Percentiles rank a stretch among this genome's conserved stretches.
These are phyloP conservation scores for Perca schrenkii DNA, from an alignment of 2,113 vertebrate genomes.

Conservation along the genomic window DNA sequence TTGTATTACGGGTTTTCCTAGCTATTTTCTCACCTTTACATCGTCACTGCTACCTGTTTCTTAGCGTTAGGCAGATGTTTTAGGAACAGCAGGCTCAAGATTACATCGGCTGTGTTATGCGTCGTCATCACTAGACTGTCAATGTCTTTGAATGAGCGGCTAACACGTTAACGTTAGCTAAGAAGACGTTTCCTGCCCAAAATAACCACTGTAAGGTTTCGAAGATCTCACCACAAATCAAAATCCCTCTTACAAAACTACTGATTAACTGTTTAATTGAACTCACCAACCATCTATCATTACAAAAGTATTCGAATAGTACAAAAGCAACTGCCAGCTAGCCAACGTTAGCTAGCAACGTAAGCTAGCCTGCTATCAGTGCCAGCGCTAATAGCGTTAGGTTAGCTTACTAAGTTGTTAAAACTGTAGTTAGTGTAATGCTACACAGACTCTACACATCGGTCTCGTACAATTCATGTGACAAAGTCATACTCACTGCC, in stretches of 20 bases:
- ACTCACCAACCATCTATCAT: accelerated
- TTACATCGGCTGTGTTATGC: conserved; percentile 59
- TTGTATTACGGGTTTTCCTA: not conserved
- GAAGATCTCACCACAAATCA: not conserved
- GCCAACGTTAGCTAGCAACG: conserved; percentile 28
- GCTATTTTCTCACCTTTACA: not conserved
- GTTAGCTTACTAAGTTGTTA: conserved; percentile 41
- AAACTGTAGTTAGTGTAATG: not conserved
- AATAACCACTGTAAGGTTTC: not conserved
- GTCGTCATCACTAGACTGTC: conserved; percentile 80
- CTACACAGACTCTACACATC: accelerated
- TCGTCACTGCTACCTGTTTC: accelerated
- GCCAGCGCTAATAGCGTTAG: conserved; percentile 5
- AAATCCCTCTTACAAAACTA: not conserved
- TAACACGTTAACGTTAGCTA: conserved; percentile 61
- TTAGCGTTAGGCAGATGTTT: not conserved
- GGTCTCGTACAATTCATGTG: not conserved
- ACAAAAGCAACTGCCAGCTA: not conserved
- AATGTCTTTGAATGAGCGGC: conserved; percentile 76
- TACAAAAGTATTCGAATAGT: not conserved
- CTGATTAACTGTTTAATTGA: accelerated
- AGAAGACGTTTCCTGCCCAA: not conserved
- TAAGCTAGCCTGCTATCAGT: conserved; percentile 44
- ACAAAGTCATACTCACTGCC: conserved; percentile 78
- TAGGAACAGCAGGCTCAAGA: not conserved